phyloP scores from a whole-genome alignment of 2,888 invertebrate genomes.

The Lydus trimaculatus region DNA sequence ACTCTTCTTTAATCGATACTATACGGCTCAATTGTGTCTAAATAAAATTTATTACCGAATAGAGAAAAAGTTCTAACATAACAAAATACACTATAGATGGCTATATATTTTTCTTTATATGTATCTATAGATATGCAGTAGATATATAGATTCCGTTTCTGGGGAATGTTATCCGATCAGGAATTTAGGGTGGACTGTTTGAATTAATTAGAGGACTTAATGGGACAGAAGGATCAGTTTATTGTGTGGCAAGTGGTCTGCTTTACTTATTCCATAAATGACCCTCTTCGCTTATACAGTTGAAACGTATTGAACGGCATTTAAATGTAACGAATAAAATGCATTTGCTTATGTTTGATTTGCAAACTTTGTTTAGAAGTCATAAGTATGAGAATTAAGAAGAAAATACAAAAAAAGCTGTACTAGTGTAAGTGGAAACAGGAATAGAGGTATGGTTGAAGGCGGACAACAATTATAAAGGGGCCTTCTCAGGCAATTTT shows the following conservation, averaged over 20 bases:
- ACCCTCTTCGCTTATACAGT: background rate
- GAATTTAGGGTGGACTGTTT: background rate
- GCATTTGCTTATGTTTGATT: no score
- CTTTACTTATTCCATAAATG: background rate
- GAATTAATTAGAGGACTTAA: conserved; percentile 1
- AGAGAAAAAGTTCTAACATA: conserved; percentile 13
- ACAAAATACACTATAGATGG: background rate
- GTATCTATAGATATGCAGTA: background rate
- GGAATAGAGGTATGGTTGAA: no score
- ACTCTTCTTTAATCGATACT: conserved; percentile 27
- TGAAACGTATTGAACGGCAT: background rate
- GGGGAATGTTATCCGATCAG: background rate
- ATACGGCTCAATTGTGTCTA: conserved; percentile 28
- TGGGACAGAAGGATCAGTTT: background rate
- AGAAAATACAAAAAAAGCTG: no score
- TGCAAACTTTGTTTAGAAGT: no score
- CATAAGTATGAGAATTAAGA: no score
- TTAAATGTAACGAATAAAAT: no score
- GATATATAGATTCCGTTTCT: background rate
- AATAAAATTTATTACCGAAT: conserved; percentile 24
- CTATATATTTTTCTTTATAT: background rate
- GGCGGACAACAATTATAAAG: no score
- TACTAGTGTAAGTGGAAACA: no score
- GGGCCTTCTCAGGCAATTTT: no score
- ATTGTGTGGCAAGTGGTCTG: background rate